phyloP scores from a whole-genome alignment of 2,888 invertebrate genomes.

The Callosobruchus maculatus region DNA sequence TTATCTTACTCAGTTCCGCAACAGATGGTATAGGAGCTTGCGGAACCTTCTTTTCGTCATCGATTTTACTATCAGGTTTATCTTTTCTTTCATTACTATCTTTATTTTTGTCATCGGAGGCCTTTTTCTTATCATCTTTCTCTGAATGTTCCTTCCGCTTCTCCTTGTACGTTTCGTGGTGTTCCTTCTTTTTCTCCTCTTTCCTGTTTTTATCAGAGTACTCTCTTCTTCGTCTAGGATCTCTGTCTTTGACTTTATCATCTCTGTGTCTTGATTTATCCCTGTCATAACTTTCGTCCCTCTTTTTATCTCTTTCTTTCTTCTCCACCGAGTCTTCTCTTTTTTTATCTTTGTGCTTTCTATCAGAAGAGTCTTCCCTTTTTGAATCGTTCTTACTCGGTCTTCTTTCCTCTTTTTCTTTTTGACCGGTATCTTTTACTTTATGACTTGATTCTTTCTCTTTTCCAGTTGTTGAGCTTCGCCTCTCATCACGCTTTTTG shows the following conservation, averaged over 20 bases:
- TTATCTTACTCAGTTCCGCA: background rate
- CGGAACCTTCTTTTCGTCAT: background rate
- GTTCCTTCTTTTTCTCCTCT: conserved; percentile 7
- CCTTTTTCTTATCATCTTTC: conserved; percentile 15
- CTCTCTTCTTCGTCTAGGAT: conserved; percentile 10
- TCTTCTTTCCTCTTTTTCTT: conserved; percentile 6
- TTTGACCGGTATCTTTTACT: conserved; percentile 2
- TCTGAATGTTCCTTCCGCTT: conserved; percentile 20
- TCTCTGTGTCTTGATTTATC: conserved; percentile 6
- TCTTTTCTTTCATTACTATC: background rate
- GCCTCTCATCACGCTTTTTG: conserved; percentile 23
- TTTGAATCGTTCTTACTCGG: background rate
- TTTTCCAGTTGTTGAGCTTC: conserved; percentile 8
- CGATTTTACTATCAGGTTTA: too few relatives aligned
- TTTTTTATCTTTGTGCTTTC: too few relatives aligned
- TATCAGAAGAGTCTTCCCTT: conserved; percentile 7
- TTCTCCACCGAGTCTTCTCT: conserved; percentile 2
- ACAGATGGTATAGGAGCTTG: background rate
- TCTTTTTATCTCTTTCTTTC: conserved; percentile 5
- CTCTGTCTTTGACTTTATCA: conserved; percentile 10
- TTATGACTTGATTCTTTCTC: conserved; percentile 8
- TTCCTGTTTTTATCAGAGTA: conserved; percentile 9
- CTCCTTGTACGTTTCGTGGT: too few relatives aligned
- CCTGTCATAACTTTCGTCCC: too few relatives aligned
- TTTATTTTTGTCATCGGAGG: conserved; percentile 21